These are phyloP conservation scores for Caenorhabditis afra DNA, from an alignment of 2,888 invertebrate genomes.

Conservation along the genomic window DNA sequence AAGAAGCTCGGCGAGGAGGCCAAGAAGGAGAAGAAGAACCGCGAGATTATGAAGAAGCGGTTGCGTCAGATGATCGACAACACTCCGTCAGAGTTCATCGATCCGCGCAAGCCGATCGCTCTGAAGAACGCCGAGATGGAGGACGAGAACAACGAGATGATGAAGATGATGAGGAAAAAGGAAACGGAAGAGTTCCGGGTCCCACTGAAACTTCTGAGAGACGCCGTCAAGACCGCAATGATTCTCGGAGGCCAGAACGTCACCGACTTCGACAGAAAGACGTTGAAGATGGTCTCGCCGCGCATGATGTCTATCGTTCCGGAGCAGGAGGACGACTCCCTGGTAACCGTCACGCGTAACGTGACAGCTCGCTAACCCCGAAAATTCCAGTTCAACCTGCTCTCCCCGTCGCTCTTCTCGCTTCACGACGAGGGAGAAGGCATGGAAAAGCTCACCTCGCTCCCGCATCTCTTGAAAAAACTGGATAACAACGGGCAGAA, in stretches of 20 bases:
- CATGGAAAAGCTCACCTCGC: conserved; percentile 72
- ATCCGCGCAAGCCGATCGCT: conserved; percentile 68
- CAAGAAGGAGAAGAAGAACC: conserved; percentile 61
- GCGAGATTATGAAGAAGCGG: conserved; percentile 62
- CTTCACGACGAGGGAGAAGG: conserved; percentile 77
- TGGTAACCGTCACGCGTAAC: conserved; percentile 29
- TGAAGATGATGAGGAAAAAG: conserved; percentile 61
- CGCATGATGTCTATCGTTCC: conserved; percentile 76
- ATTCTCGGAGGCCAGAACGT: conserved; percentile 75
- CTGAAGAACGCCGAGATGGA: conserved; percentile 62
- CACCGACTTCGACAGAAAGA: conserved; percentile 77
- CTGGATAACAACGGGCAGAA: conserved; percentile 74
- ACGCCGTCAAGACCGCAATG: conserved; percentile 73
- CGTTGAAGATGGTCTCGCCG: conserved; percentile 75
- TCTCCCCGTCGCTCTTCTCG: conserved; percentile 79
- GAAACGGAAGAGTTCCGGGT: conserved; percentile 66
- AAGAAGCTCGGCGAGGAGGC: conserved; percentile 65
- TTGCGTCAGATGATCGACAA: conserved; percentile 69
- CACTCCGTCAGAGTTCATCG: conserved; percentile 68
- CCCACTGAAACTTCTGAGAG: conserved; percentile 72
- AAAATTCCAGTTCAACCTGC: conserved; percentile 65
- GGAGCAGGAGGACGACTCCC: conserved; percentile 71
- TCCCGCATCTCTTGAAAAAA: conserved; percentile 73
- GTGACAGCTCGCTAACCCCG: too few relatives aligned
- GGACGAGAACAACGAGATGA: conserved; percentile 59